Evolutionary conservation across 2,113 vertebrate genomes (phyloP), one percentile per base, ranked within the genome.

Genomic region (Tachuris rubrigastra): DNA sequence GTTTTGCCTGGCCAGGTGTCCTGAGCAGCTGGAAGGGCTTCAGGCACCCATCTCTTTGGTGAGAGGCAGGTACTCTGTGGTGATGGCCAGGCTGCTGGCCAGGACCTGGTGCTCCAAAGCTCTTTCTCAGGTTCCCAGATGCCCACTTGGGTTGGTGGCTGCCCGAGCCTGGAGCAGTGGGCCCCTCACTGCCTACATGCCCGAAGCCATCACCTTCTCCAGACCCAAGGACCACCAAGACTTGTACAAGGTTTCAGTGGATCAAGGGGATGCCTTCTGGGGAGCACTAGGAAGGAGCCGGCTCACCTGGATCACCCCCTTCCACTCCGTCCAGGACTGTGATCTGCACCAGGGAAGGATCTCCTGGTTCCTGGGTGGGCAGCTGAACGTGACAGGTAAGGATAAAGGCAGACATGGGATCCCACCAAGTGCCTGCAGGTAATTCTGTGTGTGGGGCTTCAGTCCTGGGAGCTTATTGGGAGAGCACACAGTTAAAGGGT

Each of bases 281-380:
- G 98, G 97, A 56, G 87, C 91, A 0, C 84, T 98, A 46, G 98
- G 97, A 66, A 97, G 96, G 19, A 97, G 96, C 17, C 93, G 98
- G 4, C 97, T 98, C 27, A 97, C 81, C 46, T 98, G 98, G 98
- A 98, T 97, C 76, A 94, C 75, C 10, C 97, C 98, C 12, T 98
- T 98, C 82, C 93, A 93, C 85, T 88, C 96, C 6, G 97, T 98
- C 11, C 97, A 97, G 77, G 94, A 98, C 97, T 98, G 98, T 0
- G 47, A 98, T 59, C 96, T 98, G 53, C 94, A 1, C 74, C 94
- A 91, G 33, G 97, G 96, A 68, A 95, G 41, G 19, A 5, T 96
- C 53, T 95, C 95, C 59, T 98, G 97, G 96, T 98, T 98, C 94
- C 89, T 97, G 59, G 96, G 97, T 6, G 96, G 97, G 28, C 84